Conservation (phyloP, 2,888 invertebrate genomes). For the Drosophila gaucha region DNA sequence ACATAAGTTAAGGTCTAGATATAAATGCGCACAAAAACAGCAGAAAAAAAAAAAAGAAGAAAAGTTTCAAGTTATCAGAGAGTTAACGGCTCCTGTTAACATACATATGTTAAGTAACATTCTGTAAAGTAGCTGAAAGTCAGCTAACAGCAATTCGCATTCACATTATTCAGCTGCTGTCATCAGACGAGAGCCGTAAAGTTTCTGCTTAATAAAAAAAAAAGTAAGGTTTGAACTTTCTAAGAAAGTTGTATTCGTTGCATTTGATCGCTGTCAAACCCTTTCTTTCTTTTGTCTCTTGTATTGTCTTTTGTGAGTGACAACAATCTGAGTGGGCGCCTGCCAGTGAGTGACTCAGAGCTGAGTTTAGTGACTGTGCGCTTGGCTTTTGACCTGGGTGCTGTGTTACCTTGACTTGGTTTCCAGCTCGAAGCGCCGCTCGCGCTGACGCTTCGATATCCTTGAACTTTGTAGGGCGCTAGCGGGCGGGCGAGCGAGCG, state of each 20-base stretch:
- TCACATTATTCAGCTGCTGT: no score
- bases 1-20: no score
- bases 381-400: conserved; percentile 46
- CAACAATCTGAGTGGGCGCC: conserved; percentile 6
- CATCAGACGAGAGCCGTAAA: no score
- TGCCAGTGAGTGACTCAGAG: conserved; percentile 22
- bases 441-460: conserved; percentile 51
- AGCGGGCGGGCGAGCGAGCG: conserved; percentile 2
- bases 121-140: background rate
- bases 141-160: no score
- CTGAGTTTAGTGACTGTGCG: conserved; percentile 19
- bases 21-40: no score
- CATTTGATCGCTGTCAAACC: background rate
- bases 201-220: no score
- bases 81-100: no score
- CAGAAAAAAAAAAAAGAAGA: background rate
- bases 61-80: no score
- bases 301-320: conserved; percentile 20
- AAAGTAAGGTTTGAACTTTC: background rate
- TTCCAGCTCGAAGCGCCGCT: conserved; percentile 18
- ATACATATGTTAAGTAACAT: background rate
- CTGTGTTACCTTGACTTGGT: conserved; percentile 50
- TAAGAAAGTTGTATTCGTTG: background rate
- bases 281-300: no score
- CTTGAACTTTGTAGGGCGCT: conserved; percentile 52